phyloP scores from a whole-genome alignment of 1,140 invertebrate species.

The Scaptomyza graminum region DNA sequence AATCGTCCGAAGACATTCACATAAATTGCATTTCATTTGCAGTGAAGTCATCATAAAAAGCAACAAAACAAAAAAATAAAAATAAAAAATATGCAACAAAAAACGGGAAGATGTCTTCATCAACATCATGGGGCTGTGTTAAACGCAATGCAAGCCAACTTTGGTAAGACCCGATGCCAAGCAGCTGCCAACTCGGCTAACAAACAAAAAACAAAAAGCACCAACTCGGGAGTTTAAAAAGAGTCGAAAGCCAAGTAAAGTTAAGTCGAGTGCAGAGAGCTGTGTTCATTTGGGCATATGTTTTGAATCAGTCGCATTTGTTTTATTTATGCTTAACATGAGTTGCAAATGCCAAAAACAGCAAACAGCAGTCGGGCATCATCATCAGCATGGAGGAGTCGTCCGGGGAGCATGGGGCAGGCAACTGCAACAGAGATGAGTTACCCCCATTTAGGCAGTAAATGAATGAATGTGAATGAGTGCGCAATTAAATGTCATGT shows the following conservation, averaged over 20 bases:
- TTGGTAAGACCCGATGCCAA: conserved; percentile 49
- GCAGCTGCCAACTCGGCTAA: neutral
- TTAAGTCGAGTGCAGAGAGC: neutral
- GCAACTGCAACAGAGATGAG: conserved; percentile 41
- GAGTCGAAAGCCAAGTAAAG: conserved; percentile 4
- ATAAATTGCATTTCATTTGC: conserved; percentile 67
- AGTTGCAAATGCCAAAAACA: conserved; percentile 79
- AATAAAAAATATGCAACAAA: conserved; percentile 35
- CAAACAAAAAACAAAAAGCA: conserved; percentile 24
- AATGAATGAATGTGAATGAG: conserved; percentile 54
- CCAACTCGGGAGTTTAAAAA: neutral
- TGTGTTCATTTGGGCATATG: conserved; percentile 58
- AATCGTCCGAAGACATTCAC: conserved; percentile 42
- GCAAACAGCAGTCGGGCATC: neutral
- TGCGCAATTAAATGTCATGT: conserved; percentile 54
- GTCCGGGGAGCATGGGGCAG: neutral
- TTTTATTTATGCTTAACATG: conserved; percentile 82
- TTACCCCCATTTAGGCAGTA: conserved; percentile 48
- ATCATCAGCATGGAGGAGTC: conserved; percentile 2
- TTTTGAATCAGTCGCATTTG: conserved; percentile 79
- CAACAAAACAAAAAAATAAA: conserved; percentile 29
- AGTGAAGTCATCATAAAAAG: conserved; percentile 44
- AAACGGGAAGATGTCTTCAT: conserved; percentile 80
- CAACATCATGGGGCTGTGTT: conserved; percentile 40
- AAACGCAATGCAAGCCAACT: conserved; percentile 62